Evolutionary conservation across 2,113 vertebrate genomes (phyloP).

Genomic region (Lagopus muta): DNA sequence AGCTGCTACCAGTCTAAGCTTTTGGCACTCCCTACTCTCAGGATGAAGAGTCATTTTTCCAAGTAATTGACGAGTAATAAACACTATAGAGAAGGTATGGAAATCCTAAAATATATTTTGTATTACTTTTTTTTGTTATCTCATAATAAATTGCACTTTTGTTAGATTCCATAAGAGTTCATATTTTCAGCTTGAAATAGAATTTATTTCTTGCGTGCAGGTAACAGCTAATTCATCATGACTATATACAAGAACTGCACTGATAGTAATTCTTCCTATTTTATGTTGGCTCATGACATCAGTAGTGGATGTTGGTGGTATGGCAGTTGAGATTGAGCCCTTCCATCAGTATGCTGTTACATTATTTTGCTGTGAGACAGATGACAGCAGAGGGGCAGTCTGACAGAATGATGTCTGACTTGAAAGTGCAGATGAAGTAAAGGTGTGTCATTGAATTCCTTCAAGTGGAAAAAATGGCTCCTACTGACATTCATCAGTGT

Average conservation of each 20-base stretch:
- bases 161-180: not conserved
- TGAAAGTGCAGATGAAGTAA: too few species aligned
- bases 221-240: not conserved
- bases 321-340: too few species aligned
- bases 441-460: too few species aligned
- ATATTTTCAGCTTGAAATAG: not conserved
- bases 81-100: not conserved
- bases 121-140: not conserved
- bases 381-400: too few species aligned
- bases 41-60: not conserved
- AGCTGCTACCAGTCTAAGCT: not conserved
- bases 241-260: not conserved
- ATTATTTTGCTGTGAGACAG: too few species aligned
- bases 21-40: not conserved
- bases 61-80: constrained; percentile 2
- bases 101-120: not conserved
- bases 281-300: too few species aligned
- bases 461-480: too few species aligned
- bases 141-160: not conserved
- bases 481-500: too few species aligned
- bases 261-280: too few species aligned
- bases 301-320: too few species aligned
- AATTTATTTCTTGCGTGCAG: not conserved
- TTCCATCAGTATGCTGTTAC: too few species aligned
- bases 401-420: too few species aligned